These are phyloP conservation scores for Trachelus troglodyta DNA, from an alignment of 2,888 invertebrate genomes.

Conservation along the genomic window DNA sequence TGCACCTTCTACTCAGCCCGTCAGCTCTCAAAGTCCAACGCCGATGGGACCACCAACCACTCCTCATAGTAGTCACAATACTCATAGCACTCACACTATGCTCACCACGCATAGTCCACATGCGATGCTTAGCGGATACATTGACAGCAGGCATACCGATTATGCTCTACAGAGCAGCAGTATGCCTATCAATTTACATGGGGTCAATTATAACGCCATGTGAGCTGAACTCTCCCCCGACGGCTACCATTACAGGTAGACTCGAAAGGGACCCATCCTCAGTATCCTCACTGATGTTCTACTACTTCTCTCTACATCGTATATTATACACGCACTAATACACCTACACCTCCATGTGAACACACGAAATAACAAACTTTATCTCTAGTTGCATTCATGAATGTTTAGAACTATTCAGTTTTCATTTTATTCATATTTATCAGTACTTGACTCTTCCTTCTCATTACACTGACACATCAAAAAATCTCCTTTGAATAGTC, in stretches of 20 bases:
- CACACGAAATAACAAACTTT: not conserved
- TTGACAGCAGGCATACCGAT: conserved; percentile 79
- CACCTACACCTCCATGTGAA: not conserved
- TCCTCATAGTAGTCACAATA: conserved; percentile 54
- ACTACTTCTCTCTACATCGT: not conserved
- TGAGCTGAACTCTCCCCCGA: conserved; percentile 64
- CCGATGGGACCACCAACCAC: conserved; percentile 54
- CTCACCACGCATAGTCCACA: conserved; percentile 76
- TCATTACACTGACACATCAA: not conserved
- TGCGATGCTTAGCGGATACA: conserved; percentile 73
- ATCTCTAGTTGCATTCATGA: not conserved
- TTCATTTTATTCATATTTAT: not conserved
- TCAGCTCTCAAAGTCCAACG: conserved; percentile 67
- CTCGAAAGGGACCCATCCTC: not conserved
- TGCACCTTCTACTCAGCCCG: conserved; percentile 61
- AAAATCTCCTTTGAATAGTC: not conserved
- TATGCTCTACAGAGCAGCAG: conserved; percentile 73
- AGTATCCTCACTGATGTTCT: conserved; percentile 1
- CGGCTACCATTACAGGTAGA: conserved; percentile 6
- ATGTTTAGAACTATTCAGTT: not conserved
- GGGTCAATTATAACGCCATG: conserved; percentile 82
- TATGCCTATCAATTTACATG: conserved; percentile 78
- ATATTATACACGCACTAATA: not conserved
- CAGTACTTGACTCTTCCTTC: not conserved
- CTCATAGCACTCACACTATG: conserved; percentile 66